Percentiles rank a stretch among this genome's conserved stretches.
phyloP scores from a whole-genome alignment of 2,113 vertebrate species.

The Apus apus region DNA sequence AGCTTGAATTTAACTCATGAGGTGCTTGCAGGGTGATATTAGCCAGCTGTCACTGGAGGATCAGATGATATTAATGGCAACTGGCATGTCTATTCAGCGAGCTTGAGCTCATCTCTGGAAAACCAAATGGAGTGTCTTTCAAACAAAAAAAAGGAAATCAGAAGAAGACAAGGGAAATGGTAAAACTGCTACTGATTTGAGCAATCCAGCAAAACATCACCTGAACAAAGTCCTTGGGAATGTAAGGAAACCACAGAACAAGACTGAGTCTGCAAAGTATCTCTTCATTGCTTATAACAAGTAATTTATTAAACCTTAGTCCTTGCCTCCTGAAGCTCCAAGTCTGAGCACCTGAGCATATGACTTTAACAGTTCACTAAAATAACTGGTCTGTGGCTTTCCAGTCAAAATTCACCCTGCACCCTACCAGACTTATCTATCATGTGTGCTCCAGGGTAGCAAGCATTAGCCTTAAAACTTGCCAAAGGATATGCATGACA shows the following conservation, averaged over 20 bases:
- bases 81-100: not conserved
- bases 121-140: not conserved
- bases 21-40: not conserved
- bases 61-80: slow-evolving; percentile 42
- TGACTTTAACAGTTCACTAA: not conserved
- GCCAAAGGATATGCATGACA: not conserved
- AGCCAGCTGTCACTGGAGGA: slow-evolving; percentile 37
- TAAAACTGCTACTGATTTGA: not conserved
- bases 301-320: not conserved
- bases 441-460: not conserved
- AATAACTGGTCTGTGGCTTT: not conserved
- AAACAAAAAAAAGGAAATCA: not conserved
- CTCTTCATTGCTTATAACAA: not conserved
- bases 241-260: not conserved
- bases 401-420: not conserved
- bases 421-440: not conserved
- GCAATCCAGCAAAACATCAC: not conserved
- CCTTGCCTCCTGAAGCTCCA: not conserved
- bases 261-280: not conserved
- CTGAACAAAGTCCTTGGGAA: not conserved
- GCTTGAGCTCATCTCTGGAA: slow-evolving; percentile 12
- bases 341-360: not conserved
- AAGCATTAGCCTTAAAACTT: not conserved
- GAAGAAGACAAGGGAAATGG: not conserved
- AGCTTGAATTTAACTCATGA: not conserved